Conservation (phyloP, 2,888 invertebrate genomes). For the Eupithecia centaureata region DNA sequence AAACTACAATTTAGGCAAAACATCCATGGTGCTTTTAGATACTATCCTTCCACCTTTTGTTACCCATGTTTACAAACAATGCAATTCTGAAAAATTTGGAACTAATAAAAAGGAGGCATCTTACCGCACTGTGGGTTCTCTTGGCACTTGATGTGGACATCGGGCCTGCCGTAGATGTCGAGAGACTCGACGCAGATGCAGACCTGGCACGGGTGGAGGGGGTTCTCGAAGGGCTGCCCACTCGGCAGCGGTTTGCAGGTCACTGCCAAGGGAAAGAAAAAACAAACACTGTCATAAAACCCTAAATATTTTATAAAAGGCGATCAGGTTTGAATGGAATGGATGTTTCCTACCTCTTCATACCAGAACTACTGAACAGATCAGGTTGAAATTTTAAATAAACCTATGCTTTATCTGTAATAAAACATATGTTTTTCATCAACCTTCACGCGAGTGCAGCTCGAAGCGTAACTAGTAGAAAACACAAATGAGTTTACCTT, state of each 20-base stretch:
- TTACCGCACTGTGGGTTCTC: conserved; percentile 41
- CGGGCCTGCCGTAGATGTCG: conserved; percentile 28
- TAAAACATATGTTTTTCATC: too few relatives aligned
- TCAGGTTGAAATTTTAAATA: too few relatives aligned
- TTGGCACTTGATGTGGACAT: conserved; percentile 34
- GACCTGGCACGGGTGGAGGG: conserved; percentile 32
- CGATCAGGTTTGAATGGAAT: too few relatives aligned
- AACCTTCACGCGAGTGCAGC: too few relatives aligned
- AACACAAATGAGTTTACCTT: conserved; percentile 11
- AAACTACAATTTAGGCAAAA: too few relatives aligned
- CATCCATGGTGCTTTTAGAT: too few relatives aligned
- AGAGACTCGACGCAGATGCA: conserved; percentile 35
- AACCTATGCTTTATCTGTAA: too few relatives aligned
- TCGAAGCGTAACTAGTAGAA: neutral
- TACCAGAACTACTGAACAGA: too few relatives aligned
- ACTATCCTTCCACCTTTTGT: too few relatives aligned
- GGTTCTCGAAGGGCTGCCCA: conserved; percentile 37
- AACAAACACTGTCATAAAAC: neutral
- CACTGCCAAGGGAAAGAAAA: conserved; percentile 17
- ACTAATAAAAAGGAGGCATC: neutral
- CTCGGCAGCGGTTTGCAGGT: conserved; percentile 38
- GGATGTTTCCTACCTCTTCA: too few relatives aligned
- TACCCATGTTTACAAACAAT: too few relatives aligned
- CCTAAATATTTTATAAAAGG: neutral
- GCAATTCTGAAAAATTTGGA: too few relatives aligned